These are phyloP conservation scores for Saguinus midas DNA, from an alignment of 2,113 vertebrate genomes.

Conservation along the genomic window DNA sequence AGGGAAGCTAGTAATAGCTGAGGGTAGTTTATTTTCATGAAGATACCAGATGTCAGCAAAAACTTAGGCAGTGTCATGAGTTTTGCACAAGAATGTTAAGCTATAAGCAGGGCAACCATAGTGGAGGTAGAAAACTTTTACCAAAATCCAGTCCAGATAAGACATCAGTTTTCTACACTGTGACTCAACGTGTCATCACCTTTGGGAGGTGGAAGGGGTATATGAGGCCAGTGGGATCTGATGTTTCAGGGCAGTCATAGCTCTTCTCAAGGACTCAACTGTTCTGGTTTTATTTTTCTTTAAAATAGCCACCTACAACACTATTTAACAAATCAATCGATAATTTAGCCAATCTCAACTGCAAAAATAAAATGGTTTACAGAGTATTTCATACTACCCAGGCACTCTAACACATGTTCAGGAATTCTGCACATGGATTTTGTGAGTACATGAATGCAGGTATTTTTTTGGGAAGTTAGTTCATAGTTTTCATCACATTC, in stretches of 20 bases:
- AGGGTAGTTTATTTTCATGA: not conserved
- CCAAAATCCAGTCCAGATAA: not conserved
- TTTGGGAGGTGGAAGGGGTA: not conserved
- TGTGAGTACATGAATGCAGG: not conserved
- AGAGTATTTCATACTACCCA: not conserved
- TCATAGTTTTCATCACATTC: not conserved
- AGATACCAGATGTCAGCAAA: slow-evolving; percentile 80
- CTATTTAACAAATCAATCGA: not conserved
- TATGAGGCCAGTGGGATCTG: not conserved
- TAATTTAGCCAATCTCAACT: not conserved
- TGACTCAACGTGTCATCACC: not conserved
- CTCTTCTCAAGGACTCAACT: not conserved
- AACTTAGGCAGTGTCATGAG: slow-evolving; percentile 31
- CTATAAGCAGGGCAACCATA: not conserved
- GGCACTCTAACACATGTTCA: not conserved
- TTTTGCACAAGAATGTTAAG: not conserved
- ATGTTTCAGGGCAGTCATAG: not conserved
- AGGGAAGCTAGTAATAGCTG: not conserved
- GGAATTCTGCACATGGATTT: not conserved
- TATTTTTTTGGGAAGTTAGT: not conserved
- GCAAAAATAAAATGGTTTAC: not conserved
- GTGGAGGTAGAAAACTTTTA: not conserved
- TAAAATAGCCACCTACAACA: not conserved
- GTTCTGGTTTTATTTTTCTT: not conserved
- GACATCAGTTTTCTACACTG: not conserved